Percentiles rank a stretch among this genome's conserved stretches.
phyloP scores from a whole-genome alignment of 1,140 invertebrate species.

The Maconellicoccus hirsutus region DNA sequence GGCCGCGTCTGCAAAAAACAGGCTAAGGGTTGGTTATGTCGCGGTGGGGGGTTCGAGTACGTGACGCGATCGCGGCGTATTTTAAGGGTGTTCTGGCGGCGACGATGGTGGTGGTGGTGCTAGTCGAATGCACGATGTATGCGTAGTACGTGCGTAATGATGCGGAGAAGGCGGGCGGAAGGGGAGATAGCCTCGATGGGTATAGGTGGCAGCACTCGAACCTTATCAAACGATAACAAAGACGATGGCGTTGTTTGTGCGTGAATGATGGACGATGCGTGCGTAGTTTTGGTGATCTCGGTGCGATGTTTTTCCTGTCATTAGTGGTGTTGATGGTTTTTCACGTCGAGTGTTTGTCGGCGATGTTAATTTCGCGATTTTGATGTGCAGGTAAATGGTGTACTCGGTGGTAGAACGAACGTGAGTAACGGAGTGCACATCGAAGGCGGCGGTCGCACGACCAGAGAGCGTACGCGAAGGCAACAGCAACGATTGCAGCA shows the following conservation, averaged over 20 bases:
- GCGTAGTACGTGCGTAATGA: background rate
- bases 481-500: constrained; percentile 3
- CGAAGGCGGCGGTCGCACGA: background rate
- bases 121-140: no score
- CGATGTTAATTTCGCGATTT: background rate
- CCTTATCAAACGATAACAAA: background rate
- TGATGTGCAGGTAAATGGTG: background rate
- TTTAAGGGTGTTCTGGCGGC: no score
- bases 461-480: background rate
- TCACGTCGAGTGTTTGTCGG: no score
- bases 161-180: background rate
- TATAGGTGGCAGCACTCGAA: background rate
- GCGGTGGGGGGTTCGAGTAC: no score
- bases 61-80: no score
- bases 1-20: no score
- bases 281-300: background rate
- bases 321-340: no score
- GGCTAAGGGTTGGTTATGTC: no score
- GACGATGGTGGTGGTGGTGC: no score
- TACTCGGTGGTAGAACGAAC: background rate
- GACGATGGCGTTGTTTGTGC: background rate
- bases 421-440: background rate
- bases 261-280: background rate
- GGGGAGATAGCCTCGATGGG: background rate
- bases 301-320: no score